Percentiles rank a stretch among this genome's conserved stretches.
Conservation (phyloP, 2,113 vertebrate genomes). For the Oxygymnocypris stewartii region DNA sequence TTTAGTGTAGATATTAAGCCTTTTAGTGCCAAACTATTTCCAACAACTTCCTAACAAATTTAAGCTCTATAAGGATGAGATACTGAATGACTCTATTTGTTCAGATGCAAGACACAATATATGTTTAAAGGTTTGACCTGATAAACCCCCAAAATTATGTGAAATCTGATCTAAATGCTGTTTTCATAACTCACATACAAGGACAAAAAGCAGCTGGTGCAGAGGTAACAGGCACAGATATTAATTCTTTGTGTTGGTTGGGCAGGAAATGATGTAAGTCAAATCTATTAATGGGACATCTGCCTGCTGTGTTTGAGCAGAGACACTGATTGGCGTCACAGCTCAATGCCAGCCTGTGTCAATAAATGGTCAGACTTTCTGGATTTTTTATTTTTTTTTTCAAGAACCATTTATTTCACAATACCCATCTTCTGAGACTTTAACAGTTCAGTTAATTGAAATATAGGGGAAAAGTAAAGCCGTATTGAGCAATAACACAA, state of each 20-base stretch:
- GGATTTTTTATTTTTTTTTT: neutral
- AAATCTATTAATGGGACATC: conserved; percentile 38
- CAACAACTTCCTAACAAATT: neutral
- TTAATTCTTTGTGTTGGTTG: conserved; percentile 46
- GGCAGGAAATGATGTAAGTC: conserved; percentile 37
- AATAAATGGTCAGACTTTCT: neutral
- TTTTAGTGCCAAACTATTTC: neutral
- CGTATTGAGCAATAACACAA: conserved; percentile 6
- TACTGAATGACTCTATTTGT: neutral
- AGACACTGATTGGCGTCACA: conserved; percentile 22
- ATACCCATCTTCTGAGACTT: conserved; percentile 4
- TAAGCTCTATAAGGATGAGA: neutral
- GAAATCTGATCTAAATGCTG: neutral
- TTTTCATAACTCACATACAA: conserved; percentile 3
- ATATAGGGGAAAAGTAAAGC: conserved; percentile 11
- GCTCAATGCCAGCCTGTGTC: neutral
- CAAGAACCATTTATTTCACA: neutral
- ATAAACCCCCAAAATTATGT: neutral
- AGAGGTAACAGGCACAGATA: conserved; percentile 12
- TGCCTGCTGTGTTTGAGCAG: conserved; percentile 48
- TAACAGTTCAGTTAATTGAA: neutral
- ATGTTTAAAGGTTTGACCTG: neutral
- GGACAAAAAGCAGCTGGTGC: conserved; percentile 25
- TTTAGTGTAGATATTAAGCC: neutral
- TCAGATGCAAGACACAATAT: neutral